Evolutionary conservation across 2,888 invertebrate species (phyloP), one percentile per base, ranked within the genome.

Genomic region (Molanna angustata): DNA sequence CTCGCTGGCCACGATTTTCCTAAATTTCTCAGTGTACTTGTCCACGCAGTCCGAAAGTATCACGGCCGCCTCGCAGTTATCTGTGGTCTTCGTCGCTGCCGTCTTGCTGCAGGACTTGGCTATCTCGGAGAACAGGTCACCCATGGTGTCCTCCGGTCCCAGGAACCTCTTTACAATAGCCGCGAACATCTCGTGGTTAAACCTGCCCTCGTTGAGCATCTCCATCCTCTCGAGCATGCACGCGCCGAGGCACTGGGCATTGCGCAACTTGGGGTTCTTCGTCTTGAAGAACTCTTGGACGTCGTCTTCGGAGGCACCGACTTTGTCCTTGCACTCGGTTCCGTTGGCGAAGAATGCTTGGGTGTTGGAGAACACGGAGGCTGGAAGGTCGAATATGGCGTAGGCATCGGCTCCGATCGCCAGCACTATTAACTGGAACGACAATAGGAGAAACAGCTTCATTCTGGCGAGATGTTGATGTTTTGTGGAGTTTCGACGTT

Each of bases 211-310:
- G 57, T 69, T 73, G 27, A 76, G 70, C 49, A 76, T 67, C 49
- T 75, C 74, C 60, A 74, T 74, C 63, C 74, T 75, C 54, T 76
- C 76, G 52, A 76, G 61, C 76, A 77, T 76, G 61, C 77, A 77
- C 0, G 74, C 74, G 1, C 74, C 74, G 44, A 76, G 73, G 61
- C 77, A 77, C 51, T 75, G 74, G 0, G 76, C 75, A 0, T 74
- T 68, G 11, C 73, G 65, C 2, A 75, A 69, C 1, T 72, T 69
- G 0, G 76, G 75, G 0, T 75, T 67, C 0, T 75, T 70, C 63
- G 76, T 70, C 63, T 74, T 76, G 20, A 74, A 74, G 63, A 77
- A 73, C 63, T 74, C 74, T 2, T 73, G 61, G 1, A 77, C 74
- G 50, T 77, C 76, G 39, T 74, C 74, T 0, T 74, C 74, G 0